These are phyloP conservation scores for Columba guinea DNA, from an alignment of 2,797 vertebrate genomes.

Conservation along the genomic window DNA sequence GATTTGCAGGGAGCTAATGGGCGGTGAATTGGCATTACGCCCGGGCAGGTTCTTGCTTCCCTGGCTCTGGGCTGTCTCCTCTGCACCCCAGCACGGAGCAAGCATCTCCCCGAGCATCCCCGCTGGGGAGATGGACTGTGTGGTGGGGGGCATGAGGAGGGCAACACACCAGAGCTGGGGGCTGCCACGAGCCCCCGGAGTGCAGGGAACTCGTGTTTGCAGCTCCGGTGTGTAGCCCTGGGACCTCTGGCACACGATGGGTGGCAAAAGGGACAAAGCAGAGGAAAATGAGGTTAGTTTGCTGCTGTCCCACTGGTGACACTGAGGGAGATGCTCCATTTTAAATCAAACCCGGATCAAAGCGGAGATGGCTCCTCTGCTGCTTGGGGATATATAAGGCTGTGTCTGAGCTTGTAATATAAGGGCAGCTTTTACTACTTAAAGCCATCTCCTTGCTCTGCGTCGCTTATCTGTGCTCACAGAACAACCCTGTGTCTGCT, in stretches of 20 bases:
- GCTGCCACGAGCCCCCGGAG: neutral
- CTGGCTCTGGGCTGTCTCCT: neutral
- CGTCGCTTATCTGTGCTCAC: neutral
- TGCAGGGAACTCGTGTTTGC: neutral
- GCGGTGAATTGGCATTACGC: neutral
- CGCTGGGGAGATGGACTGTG: rapidly evolving
- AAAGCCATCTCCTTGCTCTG: neutral
- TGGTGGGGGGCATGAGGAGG: rapidly evolving
- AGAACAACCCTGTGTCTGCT: neutral
- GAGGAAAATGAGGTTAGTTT: neutral
- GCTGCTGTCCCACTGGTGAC: neutral
- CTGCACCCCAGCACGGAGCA: neutral
- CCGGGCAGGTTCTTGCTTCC: neutral
- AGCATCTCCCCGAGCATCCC: neutral
- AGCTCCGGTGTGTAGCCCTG: neutral
- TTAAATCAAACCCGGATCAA: constrained; percentile 32
- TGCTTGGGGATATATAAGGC: constrained; percentile 13
- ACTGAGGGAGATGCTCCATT: constrained; percentile 9
- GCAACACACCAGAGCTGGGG: neutral
- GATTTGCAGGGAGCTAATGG: constrained; percentile 14
- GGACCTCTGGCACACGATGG: neutral
- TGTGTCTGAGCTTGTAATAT: neutral
- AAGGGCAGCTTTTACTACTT: constrained; percentile 19
- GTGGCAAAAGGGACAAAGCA: neutral
- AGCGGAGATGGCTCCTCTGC: constrained; percentile 36